Percentiles rank a stretch among this genome's conserved stretches.
These are phyloP conservation scores for Eufriesea mexicana DNA, from an alignment of 1,140 invertebrate species.

Conservation along the genomic window DNA sequence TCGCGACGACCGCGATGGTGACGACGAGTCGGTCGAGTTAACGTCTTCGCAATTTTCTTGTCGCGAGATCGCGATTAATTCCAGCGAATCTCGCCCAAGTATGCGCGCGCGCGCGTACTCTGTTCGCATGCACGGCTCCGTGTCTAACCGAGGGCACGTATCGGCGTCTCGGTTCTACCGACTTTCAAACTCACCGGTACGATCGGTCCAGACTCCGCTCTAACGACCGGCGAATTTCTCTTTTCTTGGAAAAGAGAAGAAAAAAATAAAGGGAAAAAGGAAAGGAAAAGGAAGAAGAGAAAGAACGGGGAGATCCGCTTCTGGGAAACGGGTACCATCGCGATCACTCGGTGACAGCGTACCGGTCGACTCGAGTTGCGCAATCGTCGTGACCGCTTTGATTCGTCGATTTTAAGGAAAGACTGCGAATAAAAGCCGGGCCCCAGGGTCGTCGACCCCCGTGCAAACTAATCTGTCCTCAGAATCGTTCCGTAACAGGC, in stretches of 20 bases:
- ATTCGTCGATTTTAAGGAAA: slow-evolving; percentile 31
- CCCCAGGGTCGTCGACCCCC: slow-evolving; percentile 42
- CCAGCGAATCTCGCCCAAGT: not conserved
- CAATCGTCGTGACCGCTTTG: slow-evolving; percentile 1
- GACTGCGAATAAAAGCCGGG: not conserved
- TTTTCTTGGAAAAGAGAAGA: not conserved
- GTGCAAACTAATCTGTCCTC: slow-evolving; percentile 51
- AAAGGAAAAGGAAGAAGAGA: too few relatives aligned
- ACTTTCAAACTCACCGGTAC: not conserved
- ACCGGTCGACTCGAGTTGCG: not conserved
- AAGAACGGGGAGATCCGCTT: not conserved
- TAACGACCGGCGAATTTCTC: not conserved
- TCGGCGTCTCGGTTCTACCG: too few relatives aligned
- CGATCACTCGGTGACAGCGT: not conserved
- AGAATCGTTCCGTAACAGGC: slow-evolving; percentile 53
- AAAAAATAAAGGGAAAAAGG: too few relatives aligned
- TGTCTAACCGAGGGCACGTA: too few relatives aligned
- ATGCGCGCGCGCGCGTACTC: too few relatives aligned
- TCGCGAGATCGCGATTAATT: not conserved
- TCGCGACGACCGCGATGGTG: too few relatives aligned
- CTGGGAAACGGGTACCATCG: not conserved
- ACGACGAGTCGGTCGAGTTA: not conserved
- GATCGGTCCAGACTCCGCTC: not conserved
- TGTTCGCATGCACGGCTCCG: too few relatives aligned
- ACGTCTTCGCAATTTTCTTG: not conserved